Percentiles rank a stretch among this genome's conserved stretches.
These are phyloP conservation scores for Unio pictorum DNA, from an alignment of 2,888 invertebrate genomes.

Conservation along the genomic window DNA sequence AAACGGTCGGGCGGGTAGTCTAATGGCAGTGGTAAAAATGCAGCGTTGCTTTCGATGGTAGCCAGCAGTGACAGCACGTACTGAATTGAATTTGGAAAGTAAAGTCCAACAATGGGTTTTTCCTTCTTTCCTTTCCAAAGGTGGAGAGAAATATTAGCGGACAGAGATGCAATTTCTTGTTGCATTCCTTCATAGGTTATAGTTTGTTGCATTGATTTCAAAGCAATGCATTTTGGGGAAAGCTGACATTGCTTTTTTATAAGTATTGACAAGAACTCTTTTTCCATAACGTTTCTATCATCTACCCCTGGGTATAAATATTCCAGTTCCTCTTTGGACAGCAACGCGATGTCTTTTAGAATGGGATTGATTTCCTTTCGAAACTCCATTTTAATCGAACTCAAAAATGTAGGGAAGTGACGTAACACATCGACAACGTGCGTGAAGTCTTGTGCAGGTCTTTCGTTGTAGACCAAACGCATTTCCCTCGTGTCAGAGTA, in stretches of 20 bases:
- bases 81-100: constrained; percentile 29
- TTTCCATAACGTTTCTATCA: background rate
- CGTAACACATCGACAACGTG: too few relatives aligned
- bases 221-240: constrained; percentile 6
- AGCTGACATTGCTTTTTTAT: constrained; percentile 14
- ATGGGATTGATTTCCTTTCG: background rate
- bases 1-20: constrained; percentile 40
- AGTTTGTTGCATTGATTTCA: constrained; percentile 1
- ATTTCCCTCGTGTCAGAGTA: too few relatives aligned
- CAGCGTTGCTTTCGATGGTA: constrained; percentile 25
- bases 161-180: background rate
- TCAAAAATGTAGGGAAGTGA: too few relatives aligned
- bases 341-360: constrained; percentile 31
- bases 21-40: constrained; percentile 49
- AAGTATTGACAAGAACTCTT: constrained; percentile 14
- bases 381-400: constrained; percentile 15
- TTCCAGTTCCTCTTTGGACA: constrained; percentile 34
- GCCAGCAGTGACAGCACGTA: constrained; percentile 71
- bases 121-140: constrained; percentile 1
- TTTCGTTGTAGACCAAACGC: too few relatives aligned
- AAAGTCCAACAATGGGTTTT: constrained; percentile 24
- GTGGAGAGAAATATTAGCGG: background rate
- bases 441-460: too few relatives aligned
- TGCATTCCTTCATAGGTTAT: constrained; percentile 8
- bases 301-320: constrained; percentile 17